Percentiles rank a stretch among this genome's conserved stretches.
Evolutionary conservation across 1,140 invertebrate species (phyloP).

Genomic region (Zeugodacus cucurbitae): DNA sequence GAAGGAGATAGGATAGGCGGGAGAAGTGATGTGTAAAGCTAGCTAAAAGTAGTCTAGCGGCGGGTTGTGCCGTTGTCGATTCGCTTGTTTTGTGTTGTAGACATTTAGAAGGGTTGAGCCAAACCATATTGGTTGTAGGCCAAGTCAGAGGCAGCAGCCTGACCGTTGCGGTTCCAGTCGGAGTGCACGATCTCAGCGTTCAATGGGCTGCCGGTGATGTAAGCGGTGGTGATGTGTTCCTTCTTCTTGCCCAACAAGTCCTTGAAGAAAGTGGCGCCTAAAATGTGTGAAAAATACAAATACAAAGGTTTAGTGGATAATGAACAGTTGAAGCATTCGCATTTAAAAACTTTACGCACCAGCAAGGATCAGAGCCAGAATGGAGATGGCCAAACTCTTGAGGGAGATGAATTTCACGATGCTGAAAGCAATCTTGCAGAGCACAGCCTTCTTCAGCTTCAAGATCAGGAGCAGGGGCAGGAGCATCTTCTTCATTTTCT

Average conservation of each 20-base stretch:
- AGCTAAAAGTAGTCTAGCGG: slow-evolving; percentile 21
- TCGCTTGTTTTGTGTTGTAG: background rate
- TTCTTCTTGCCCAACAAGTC: slow-evolving; percentile 65
- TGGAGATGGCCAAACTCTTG: slow-evolving; percentile 73
- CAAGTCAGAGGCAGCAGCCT: slow-evolving; percentile 59
- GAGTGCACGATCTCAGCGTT: slow-evolving; percentile 65
- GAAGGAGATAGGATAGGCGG: background rate
- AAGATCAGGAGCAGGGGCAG: slow-evolving; percentile 72
- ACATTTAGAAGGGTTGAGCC: slow-evolving; percentile 61
- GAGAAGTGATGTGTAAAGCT: background rate
- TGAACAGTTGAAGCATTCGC: background rate
- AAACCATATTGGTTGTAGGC: slow-evolving; percentile 65
- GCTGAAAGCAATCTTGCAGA: slow-evolving; percentile 73
- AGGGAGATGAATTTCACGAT: slow-evolving; percentile 72
- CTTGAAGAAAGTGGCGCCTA: slow-evolving; percentile 65
- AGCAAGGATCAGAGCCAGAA: slow-evolving; percentile 73
- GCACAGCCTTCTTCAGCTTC: slow-evolving; percentile 73
- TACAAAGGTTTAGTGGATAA: background rate
- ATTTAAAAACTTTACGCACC: slow-evolving; percentile 47
- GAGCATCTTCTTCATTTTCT: slow-evolving; percentile 72
- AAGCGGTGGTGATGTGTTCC: slow-evolving; percentile 66
- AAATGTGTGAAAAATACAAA: background rate
- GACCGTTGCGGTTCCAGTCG: slow-evolving; percentile 65
- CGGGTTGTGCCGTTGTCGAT: slow-evolving; percentile 14
- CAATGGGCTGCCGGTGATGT: slow-evolving; percentile 64